A percentile compares a stretch with the other conserved stretches of the same genome.
Evolutionary conservation across 2,113 vertebrate genomes (phyloP).

Genomic region (Xiphophorus maculatus): DNA sequence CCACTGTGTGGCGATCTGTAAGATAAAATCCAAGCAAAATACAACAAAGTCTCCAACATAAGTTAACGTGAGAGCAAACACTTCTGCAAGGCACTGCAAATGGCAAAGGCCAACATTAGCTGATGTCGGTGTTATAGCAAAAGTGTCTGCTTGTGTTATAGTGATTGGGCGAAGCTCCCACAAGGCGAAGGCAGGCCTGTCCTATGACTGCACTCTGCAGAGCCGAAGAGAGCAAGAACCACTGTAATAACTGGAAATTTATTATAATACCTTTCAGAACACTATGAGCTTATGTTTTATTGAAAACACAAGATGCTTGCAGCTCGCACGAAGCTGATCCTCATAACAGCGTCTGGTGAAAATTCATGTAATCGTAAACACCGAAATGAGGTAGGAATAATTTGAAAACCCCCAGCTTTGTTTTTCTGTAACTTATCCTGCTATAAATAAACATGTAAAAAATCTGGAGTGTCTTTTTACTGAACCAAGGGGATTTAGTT

Average conservation of each 20-base stretch:
- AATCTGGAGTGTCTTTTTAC: neutral
- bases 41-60: neutral
- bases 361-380: conserved; percentile 36
- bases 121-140: conserved; percentile 34
- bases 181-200: conserved; percentile 31
- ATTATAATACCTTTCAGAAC: conserved; percentile 59
- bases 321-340: conserved; percentile 17
- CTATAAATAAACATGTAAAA: conserved; percentile 4
- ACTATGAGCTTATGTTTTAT: conserved; percentile 64
- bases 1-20: too few relatives aligned
- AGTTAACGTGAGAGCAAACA: neutral
- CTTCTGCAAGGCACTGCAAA: too few relatives aligned
- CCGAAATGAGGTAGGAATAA: conserved; percentile 18
- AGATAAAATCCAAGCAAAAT: neutral
- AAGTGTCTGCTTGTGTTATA: conserved; percentile 57
- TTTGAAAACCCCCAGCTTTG: neutral
- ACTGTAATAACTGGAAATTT: conserved; percentile 52
- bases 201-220: conserved; percentile 36
- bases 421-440: conserved; percentile 21
- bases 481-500: conserved; percentile 8
- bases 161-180: conserved; percentile 32
- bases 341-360: conserved; percentile 23
- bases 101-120: neutral
- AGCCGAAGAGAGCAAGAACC: conserved; percentile 40
- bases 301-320: conserved; percentile 41